Conservation (phyloP, 1,140 invertebrate genomes). For the Cotesia chilonis region DNA sequence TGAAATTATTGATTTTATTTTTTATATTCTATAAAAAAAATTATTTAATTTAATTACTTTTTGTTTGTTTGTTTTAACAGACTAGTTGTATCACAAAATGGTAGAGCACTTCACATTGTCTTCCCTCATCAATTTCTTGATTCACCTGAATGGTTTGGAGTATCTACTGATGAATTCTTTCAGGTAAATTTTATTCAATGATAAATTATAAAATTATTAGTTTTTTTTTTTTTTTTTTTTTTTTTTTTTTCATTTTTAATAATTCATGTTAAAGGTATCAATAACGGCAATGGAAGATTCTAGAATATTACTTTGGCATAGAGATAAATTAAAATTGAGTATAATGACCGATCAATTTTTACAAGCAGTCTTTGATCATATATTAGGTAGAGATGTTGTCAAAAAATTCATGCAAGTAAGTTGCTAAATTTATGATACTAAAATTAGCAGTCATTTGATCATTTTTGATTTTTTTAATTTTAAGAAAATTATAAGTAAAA, state of each 20-base stretch:
- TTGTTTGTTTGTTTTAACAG: conserved; percentile 63
- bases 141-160: conserved; percentile 92
- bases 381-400: conserved; percentile 87
- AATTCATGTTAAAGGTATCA: conserved; percentile 71
- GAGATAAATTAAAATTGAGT: conserved; percentile 83
- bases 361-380: conserved; percentile 85
- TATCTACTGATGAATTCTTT: conserved; percentile 87
- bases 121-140: conserved; percentile 91
- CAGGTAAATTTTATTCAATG: conserved; percentile 70
- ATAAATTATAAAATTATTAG: conserved; percentile 27
- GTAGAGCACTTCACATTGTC: conserved; percentile 86
- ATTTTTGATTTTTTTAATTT: too few relatives aligned
- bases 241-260: conserved; percentile 24
- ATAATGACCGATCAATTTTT: conserved; percentile 86
- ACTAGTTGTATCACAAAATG: conserved; percentile 87
- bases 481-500: neutral
- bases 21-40: neutral
- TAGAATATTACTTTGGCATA: conserved; percentile 85
- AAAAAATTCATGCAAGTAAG: conserved; percentile 88
- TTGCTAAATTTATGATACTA: neutral
- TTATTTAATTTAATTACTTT: conserved; percentile 22
- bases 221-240: conserved; percentile 15
- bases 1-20: conserved; percentile 28
- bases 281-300: conserved; percentile 90
- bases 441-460: too few relatives aligned